These are phyloP conservation scores for Ligdia adustata DNA, from an alignment of 2,888 invertebrate genomes.

Conservation along the genomic window DNA sequence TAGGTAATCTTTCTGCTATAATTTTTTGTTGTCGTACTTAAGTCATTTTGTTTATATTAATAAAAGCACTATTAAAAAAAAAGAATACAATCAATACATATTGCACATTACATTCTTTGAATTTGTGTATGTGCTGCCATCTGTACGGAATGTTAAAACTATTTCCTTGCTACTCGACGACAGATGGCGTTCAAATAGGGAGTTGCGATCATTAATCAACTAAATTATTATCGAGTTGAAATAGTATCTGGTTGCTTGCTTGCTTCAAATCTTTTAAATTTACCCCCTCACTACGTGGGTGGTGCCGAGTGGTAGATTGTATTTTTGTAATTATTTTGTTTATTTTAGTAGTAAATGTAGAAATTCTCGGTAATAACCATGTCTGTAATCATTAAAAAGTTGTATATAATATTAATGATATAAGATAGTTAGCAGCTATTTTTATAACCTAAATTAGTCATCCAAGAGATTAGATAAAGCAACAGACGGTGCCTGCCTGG, in stretches of 20 bases:
- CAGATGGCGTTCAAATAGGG: slow-evolving; percentile 26
- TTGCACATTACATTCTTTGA: too few relatives aligned
- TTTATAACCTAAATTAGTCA: slow-evolving; percentile 72
- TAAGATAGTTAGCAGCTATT: slow-evolving; percentile 54
- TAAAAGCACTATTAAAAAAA: too few relatives aligned
- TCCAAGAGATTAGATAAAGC: slow-evolving; percentile 56
- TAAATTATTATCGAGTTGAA: neutral
- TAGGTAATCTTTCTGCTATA: too few relatives aligned
- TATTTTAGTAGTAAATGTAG: slow-evolving; percentile 44
- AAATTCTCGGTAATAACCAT: slow-evolving; percentile 35
- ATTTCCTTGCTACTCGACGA: slow-evolving; percentile 9
- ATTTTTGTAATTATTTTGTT: slow-evolving; percentile 43
- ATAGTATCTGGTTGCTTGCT: neutral
- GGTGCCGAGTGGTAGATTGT: slow-evolving; percentile 48
- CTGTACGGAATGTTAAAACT: neutral
- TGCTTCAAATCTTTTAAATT: neutral
- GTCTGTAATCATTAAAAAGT: slow-evolving; percentile 32
- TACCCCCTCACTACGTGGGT: slow-evolving; percentile 48
- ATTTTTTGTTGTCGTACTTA: too few relatives aligned
- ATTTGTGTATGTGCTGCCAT: slow-evolving; percentile 1
- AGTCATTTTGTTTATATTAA: too few relatives aligned
- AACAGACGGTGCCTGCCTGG: slow-evolving; percentile 58
- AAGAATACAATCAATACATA: too few relatives aligned
- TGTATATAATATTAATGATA: slow-evolving; percentile 29
- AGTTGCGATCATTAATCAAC: neutral